Evolutionary conservation across 1,140 invertebrate species (phyloP).

Genomic region (Hyposmocoma kahamanoa): DNA sequence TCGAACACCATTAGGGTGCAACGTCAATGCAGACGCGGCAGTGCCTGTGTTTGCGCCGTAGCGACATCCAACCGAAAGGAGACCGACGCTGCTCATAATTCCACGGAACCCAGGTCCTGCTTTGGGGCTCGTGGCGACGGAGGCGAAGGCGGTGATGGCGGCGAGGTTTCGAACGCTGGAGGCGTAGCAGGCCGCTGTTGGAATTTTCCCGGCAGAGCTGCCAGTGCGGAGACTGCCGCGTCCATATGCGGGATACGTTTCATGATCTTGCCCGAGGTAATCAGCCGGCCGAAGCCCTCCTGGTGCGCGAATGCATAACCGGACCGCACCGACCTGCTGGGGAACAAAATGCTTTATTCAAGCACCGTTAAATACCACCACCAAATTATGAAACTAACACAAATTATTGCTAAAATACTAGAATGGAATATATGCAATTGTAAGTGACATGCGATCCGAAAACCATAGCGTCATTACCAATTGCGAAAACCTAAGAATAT

Average conservation of each 20-base stretch:
- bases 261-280: slow-evolving; percentile 99
- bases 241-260: slow-evolving; percentile 83
- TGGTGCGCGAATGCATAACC: slow-evolving; percentile 99
- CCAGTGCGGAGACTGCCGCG: slow-evolving; percentile 71
- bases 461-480: no score
- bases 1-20: no score
- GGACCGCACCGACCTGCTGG: slow-evolving; percentile 84
- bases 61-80: no score
- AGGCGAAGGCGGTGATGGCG: slow-evolving; percentile 22
- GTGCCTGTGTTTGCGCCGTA: no score
- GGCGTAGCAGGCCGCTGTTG: slow-evolving; percentile 41
- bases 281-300: slow-evolving; percentile 97
- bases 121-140: slow-evolving; percentile 44
- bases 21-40: no score
- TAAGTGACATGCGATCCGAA: no score
- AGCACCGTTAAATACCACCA: no score
- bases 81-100: slow-evolving; percentile 61
- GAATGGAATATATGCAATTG: no score
- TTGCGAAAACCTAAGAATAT: no score
- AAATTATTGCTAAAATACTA: no score
- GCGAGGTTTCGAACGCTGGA: slow-evolving; percentile 17
- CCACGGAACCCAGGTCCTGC: slow-evolving; percentile 58
- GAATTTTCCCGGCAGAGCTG: slow-evolving; percentile 57
- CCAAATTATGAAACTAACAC: no score
- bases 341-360: no score